A percentile compares a stretch with the other conserved stretches of the same genome.
phyloP scores from a whole-genome alignment of 1,140 invertebrate species.

The Trichogramma pretiosum region DNA sequence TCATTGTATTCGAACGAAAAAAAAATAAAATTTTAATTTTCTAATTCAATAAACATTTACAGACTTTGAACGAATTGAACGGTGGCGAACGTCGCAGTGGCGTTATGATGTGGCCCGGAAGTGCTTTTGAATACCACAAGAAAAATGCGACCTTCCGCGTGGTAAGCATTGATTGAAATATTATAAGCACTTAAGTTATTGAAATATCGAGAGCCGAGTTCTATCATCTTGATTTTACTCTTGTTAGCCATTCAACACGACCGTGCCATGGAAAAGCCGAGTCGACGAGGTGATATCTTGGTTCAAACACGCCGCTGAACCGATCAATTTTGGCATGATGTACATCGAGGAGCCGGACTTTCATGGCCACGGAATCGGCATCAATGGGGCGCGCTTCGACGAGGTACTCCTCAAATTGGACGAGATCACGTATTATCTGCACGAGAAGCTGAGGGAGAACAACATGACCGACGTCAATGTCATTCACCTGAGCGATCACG shows the following conservation, averaged over 20 bases:
- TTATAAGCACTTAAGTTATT: neutral
- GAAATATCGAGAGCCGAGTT: neutral
- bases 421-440: conserved; percentile 49
- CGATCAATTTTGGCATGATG: conserved; percentile 57
- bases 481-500: conserved; percentile 67
- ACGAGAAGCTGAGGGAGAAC: conserved; percentile 45
- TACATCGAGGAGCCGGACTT: conserved; percentile 69
- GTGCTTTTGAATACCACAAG: conserved; percentile 42
- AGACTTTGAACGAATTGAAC: conserved; percentile 50
- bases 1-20: no score
- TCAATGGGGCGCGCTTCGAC: conserved; percentile 39
- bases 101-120: conserved; percentile 57
- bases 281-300: conserved; percentile 57
- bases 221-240: no score
- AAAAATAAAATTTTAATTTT: conserved; percentile 13
- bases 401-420: conserved; percentile 49
- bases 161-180: conserved; percentile 19
- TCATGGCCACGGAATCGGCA: conserved; percentile 48
- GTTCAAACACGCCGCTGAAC: conserved; percentile 50
- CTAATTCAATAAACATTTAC: conserved; percentile 22
- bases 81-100: conserved; percentile 46
- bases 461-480: conserved; percentile 55
- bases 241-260: conserved; percentile 45
- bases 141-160: conserved; percentile 34
- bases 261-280: conserved; percentile 46